Evolutionary conservation across 2,113 vertebrate species (phyloP).

Genomic region (Hypocryptadius cinnamomeus): DNA sequence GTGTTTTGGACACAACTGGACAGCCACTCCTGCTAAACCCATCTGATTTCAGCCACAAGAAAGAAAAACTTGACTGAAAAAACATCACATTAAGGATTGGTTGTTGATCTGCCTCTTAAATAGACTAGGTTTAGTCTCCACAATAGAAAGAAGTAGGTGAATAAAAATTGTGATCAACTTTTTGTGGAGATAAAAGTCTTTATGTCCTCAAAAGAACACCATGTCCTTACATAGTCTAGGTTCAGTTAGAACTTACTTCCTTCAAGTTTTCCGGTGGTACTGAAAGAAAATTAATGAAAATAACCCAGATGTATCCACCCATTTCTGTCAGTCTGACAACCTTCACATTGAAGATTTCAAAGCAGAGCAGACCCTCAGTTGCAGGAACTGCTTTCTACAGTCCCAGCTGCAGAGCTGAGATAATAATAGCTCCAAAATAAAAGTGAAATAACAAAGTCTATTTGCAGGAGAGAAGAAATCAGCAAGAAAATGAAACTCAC

Average conservation of each 20-base stretch:
- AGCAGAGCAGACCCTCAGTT: not conserved
- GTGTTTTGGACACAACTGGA: not conserved
- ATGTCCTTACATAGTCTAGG: not conserved
- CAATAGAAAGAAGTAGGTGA: not conserved
- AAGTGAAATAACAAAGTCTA: not conserved
- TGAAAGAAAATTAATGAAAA: not conserved
- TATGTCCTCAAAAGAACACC: not conserved
- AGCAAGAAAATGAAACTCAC: slow-evolving; percentile 66
- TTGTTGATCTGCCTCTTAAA: not conserved
- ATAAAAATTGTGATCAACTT: not conserved
- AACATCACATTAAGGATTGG: not conserved
- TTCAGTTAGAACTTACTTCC: not conserved
- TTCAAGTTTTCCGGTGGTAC: not conserved
- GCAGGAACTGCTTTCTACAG: not conserved
- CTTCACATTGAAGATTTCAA: not conserved
- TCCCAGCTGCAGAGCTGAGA: not conserved
- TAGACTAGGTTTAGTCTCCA: not conserved
- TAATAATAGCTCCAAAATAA: not conserved
- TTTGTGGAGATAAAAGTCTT: not conserved
- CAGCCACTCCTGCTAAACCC: not conserved
- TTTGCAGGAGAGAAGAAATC: not conserved
- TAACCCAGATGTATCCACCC: not conserved
- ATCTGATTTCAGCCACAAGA: not conserved
- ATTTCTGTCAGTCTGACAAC: not conserved
- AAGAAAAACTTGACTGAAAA: not conserved